Percentiles rank a stretch among this genome's conserved stretches.
phyloP scores from a whole-genome alignment of 2,797 vertebrate species.

The Brachyrhaphis roseni region DNA sequence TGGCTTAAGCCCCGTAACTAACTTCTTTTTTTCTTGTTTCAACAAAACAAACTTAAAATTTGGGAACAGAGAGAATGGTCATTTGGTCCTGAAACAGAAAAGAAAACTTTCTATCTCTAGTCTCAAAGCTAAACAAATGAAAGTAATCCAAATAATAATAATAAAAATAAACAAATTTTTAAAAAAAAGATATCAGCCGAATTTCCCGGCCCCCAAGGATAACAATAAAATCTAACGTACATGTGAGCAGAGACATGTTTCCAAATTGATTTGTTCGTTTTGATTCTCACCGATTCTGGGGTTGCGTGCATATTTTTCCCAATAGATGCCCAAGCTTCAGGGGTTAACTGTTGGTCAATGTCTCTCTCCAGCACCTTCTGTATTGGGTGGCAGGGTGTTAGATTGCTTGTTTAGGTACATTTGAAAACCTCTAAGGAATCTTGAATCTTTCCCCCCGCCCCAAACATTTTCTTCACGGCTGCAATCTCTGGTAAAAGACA shows the following conservation, averaged over 20 bases:
- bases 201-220: slow-evolving; percentile 74
- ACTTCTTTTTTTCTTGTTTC: slow-evolving; percentile 28
- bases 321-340: slow-evolving; percentile 85
- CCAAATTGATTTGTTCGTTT: slow-evolving; percentile 79
- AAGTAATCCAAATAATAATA: slow-evolving; percentile 47
- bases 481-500: slow-evolving; percentile 70
- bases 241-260: slow-evolving; percentile 80
- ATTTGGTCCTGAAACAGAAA: slow-evolving; percentile 73
- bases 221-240: slow-evolving; percentile 74
- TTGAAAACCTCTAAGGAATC: slow-evolving; percentile 74
- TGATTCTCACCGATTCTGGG: slow-evolving; percentile 86
- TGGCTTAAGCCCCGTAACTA: slow-evolving; percentile 19
- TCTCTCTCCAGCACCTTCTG: slow-evolving; percentile 86
- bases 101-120: slow-evolving; percentile 40
- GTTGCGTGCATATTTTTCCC: slow-evolving; percentile 84
- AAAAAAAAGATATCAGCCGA: slow-evolving; percentile 55
- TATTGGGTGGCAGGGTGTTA: slow-evolving; percentile 84
- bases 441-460: slow-evolving; percentile 62
- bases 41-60: slow-evolving; percentile 48
- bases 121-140: slow-evolving; percentile 50
- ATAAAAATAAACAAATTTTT: not conserved
- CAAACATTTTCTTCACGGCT: slow-evolving; percentile 66
- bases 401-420: slow-evolving; percentile 81
- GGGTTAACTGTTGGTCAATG: slow-evolving; percentile 85
- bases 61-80: slow-evolving; percentile 79